These are phyloP conservation scores for Camponotus pennsylvanicus DNA, from an alignment of 1,140 invertebrate species.

Conservation along the genomic window DNA sequence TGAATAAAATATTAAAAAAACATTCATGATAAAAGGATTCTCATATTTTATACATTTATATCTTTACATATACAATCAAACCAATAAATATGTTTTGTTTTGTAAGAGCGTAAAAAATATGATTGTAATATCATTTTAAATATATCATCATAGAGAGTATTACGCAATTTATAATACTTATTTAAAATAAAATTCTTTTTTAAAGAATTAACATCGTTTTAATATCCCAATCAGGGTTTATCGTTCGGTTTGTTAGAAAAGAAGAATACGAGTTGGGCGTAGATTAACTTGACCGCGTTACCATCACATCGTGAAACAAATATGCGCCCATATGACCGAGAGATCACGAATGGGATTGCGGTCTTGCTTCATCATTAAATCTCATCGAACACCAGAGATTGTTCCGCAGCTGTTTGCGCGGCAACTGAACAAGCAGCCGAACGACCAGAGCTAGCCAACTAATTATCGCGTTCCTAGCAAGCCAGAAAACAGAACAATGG, in stretches of 20 bases:
- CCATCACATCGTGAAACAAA: conserved; percentile 40
- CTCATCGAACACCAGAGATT: conserved; percentile 70
- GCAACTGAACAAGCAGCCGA: conserved; percentile 72
- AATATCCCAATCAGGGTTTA: neutral
- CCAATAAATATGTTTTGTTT: neutral
- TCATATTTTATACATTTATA: neutral
- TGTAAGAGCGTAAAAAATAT: neutral
- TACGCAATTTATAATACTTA: neutral
- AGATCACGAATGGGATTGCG: conserved; percentile 70
- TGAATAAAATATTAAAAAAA: neutral
- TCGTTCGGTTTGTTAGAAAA: conserved; percentile 10
- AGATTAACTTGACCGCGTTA: conserved; percentile 51
- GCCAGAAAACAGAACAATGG: conserved; percentile 75
- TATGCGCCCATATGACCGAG: conserved; percentile 29
- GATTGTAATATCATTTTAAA: neutral
- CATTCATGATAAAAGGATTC: neutral
- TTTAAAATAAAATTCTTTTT: neutral
- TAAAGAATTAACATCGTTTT: too few relatives aligned
- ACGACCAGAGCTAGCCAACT: conserved; percentile 71
- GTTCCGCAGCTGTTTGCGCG: conserved; percentile 70
- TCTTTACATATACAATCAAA: neutral
- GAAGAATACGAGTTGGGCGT: neutral
- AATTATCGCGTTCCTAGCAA: conserved; percentile 72
- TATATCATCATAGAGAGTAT: neutral
- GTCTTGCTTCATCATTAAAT: conserved; percentile 69